A percentile compares a stretch with the other conserved stretches of the same genome.
phyloP scores from a whole-genome alignment of 2,888 invertebrate species.

The Zhuqinia jingwanae region DNA sequence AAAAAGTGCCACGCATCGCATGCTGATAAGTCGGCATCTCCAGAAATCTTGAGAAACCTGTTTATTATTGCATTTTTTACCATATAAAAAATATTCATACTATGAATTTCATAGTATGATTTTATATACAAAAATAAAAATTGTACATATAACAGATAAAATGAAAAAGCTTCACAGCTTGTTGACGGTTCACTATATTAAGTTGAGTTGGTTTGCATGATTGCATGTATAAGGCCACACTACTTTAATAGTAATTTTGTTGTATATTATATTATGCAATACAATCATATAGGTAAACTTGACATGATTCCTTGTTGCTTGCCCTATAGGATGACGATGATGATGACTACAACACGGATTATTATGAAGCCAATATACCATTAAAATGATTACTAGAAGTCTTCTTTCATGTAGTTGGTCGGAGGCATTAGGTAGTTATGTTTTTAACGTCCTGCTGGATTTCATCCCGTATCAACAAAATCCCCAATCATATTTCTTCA shows the following conservation, averaged over 20 bases:
- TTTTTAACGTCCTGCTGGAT: too few species aligned
- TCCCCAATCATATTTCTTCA: not conserved
- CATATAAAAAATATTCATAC: too few species aligned
- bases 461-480: not conserved
- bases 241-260: too few species aligned
- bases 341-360: not conserved
- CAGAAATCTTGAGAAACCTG: conserved; percentile 71
- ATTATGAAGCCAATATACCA: not conserved
- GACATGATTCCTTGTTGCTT: not conserved
- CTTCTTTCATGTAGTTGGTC: not conserved
- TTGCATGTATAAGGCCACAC: too few species aligned
- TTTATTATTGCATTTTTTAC: conserved; percentile 63
- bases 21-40: conserved; percentile 21
- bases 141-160: too few species aligned
- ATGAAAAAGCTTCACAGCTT: too few species aligned
- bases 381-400: conserved; percentile 30
- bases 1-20: conserved; percentile 9
- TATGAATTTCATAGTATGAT: too few species aligned
- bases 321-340: not conserved
- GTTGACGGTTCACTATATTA: too few species aligned
- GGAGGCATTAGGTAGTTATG: not conserved
- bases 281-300: conserved; percentile 6
- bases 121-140: too few species aligned
- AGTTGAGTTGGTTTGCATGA: too few species aligned
- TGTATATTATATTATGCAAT: too few species aligned